Evolutionary conservation across 1,140 invertebrate species (phyloP).

Genomic region (Myzus persicae): DNA sequence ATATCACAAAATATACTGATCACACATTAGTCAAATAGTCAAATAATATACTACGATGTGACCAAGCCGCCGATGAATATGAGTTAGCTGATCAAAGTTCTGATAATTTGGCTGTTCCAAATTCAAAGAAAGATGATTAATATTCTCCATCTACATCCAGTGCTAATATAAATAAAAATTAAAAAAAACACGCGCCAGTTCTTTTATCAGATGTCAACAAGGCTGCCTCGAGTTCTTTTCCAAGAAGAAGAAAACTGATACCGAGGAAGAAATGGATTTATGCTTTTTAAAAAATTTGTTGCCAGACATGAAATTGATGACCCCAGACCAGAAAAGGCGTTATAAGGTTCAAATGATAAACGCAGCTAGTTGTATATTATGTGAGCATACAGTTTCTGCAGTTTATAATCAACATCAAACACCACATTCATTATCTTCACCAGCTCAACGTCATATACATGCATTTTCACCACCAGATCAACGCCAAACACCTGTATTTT

Average conservation of each 20-base stretch:
- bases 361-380: not conserved
- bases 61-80: not conserved
- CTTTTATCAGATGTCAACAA: not conserved
- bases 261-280: not conserved
- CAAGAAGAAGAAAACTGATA: not conserved
- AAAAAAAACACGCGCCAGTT: not conserved
- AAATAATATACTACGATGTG: too few species aligned
- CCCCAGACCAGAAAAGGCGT: not conserved
- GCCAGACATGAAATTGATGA: not conserved
- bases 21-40: too few species aligned
- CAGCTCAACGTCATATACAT: too few species aligned
- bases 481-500: not conserved
- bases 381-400: not conserved
- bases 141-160: not conserved
- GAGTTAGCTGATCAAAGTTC: not conserved
- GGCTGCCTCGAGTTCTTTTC: not conserved
- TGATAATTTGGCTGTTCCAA: not conserved
- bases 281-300: not conserved
- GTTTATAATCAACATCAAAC: not conserved
- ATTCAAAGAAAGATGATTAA: not conserved
- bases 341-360: not conserved
- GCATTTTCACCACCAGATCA: too few species aligned
- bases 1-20: too few species aligned
- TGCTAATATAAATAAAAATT: too few species aligned
- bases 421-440: too few species aligned